phyloP scores from a whole-genome alignment of 2,113 vertebrate species.

The Odocoileus virginianus region DNA sequence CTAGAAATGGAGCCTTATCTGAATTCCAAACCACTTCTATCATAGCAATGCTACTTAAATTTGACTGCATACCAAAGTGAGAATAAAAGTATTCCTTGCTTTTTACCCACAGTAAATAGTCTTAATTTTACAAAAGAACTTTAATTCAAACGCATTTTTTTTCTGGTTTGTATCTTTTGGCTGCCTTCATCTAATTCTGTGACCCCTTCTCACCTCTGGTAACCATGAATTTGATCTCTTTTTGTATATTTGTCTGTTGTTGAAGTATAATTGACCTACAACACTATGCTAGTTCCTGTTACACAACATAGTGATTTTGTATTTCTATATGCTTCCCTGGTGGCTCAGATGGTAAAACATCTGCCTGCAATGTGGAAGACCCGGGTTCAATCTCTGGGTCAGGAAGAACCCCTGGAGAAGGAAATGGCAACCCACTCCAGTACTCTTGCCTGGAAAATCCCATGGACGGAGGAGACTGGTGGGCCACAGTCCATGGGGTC shows the following conservation, averaged over 20 bases:
- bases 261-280: not conserved
- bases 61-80: not conserved
- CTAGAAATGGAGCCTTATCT: not conserved
- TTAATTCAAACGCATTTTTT: not conserved
- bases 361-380: not conserved
- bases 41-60: not conserved
- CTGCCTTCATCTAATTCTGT: not conserved
- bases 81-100: not conserved
- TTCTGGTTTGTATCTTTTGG: not conserved
- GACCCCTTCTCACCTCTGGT: not conserved
- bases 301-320: not conserved
- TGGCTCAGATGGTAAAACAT: not conserved
- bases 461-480: not conserved
- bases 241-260: not conserved
- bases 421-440: not conserved
- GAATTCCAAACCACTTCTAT: not conserved
- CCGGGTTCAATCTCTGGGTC: not conserved
- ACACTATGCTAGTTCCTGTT: not conserved
- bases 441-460: not conserved
- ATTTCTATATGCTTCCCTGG: not conserved
- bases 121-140: constrained; percentile 26
- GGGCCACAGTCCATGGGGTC: not conserved
- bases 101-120: not conserved
- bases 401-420: not conserved
- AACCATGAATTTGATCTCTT: not conserved